These are phyloP conservation scores for Xanthia togata DNA, from an alignment of 2,888 invertebrate genomes.

Conservation along the genomic window DNA sequence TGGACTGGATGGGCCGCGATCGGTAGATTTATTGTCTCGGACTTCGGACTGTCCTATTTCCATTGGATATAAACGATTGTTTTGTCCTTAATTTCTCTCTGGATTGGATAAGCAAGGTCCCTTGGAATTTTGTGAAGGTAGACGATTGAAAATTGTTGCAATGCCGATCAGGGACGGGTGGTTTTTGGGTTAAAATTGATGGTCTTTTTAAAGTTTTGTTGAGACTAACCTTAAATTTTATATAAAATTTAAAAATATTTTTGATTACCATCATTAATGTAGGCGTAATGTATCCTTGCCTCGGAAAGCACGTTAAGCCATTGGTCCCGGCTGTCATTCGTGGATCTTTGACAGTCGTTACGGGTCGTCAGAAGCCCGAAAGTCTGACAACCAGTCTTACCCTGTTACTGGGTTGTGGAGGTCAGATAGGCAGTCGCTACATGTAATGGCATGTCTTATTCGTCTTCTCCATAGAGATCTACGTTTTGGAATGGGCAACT, in stretches of 20 bases:
- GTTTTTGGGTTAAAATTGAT: not conserved
- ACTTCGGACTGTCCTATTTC: constrained; percentile 83
- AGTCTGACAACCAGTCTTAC: too few relatives aligned
- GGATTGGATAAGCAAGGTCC: constrained; percentile 49
- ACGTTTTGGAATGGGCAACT: too few relatives aligned
- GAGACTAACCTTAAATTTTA: not conserved
- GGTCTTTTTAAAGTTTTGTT: not conserved
- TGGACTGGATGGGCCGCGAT: constrained; percentile 84
- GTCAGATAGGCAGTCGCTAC: too few relatives aligned
- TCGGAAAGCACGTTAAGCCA: too few relatives aligned
- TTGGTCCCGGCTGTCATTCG: too few relatives aligned
- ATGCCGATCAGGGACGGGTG: constrained; percentile 16
- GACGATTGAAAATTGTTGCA: constrained; percentile 57
- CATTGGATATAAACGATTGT: constrained; percentile 73
- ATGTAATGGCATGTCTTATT: too few relatives aligned
- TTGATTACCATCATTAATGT: not conserved
- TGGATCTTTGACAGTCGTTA: too few relatives aligned
- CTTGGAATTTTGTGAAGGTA: constrained; percentile 55
- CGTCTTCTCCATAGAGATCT: too few relatives aligned
- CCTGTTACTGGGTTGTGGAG: too few relatives aligned
- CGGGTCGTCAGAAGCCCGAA: too few relatives aligned
- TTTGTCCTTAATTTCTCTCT: constrained; percentile 69
- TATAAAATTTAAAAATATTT: too few relatives aligned
- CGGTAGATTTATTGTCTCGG: constrained; percentile 84
- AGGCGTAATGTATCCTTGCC: too few relatives aligned